Base-by-base conservation (phyloP, 92 coral and sea anemone species). In the Zoanthus sansibaricus region DNA sequence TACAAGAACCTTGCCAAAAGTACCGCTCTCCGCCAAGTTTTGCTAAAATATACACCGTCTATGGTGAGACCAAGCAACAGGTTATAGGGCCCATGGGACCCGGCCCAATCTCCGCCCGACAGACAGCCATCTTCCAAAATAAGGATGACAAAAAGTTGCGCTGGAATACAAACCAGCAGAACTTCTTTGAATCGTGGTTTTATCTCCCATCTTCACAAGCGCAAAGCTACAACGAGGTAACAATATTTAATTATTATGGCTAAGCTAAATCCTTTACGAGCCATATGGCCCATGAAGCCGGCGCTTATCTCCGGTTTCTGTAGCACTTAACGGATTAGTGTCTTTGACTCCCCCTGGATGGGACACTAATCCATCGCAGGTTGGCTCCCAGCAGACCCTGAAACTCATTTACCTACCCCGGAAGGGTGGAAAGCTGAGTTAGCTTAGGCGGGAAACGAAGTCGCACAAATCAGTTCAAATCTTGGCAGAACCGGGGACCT, bases 1-100 rank as follows among this genome's bases (percentile, higher is more conserved):
- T 80, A 17, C 25, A 13, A 62, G 75, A 80, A 10, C 85, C 85
- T 25, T 80, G 85, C 59, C 59, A 68, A 21, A 66, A 46, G 32
- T 80, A 25, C 75, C 72, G 74, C 66, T n/a, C 85, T n/a, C 74
- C 74, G 30, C 85, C 85, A 13, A 20, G 20, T 33, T 80, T 80
- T 49, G 75, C 85, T 9, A 17, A 80, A 21, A 46, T 9, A 3
- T 80, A 21, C 15, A 42, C 56, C 5, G 62, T 33, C 18, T 80
- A 80, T 64, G 85, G 75, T 42, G 59, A 62, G 7, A 66, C 62
- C 6, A 80, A 80, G 58, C 18, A 61, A 31, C 85, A 80, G 62
- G 20, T 47, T 5, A 66, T 80, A 15, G 75, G 74, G 4, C 61
- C 85, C 20, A 7, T 9, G 1, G 74, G 74, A 1, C 85, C 85